These are phyloP conservation scores for Drosophila nigrodunni DNA, from an alignment of 1,140 invertebrate genomes.

Conservation along the genomic window DNA sequence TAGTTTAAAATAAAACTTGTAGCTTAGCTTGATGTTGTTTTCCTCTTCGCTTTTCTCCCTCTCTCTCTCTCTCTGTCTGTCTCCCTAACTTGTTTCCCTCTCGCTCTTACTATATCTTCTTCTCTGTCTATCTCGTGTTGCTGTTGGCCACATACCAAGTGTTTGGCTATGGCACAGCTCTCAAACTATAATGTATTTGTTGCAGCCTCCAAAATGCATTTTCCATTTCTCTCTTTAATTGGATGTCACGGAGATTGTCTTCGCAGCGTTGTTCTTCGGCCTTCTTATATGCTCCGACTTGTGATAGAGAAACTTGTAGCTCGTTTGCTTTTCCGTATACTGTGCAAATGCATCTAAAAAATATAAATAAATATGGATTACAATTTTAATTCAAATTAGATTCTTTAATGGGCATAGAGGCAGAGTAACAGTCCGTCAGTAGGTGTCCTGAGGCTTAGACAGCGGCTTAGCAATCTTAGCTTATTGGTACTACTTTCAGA, in stretches of 20 bases:
- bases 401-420: too few relatives aligned
- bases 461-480: too few relatives aligned
- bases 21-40: slow-evolving; percentile 43
- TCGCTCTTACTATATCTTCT: too few relatives aligned
- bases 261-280: slow-evolving; percentile 38
- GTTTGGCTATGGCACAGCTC: slow-evolving; percentile 26
- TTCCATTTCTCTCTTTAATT: slow-evolving; percentile 33
- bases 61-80: not conserved
- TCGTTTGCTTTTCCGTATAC: slow-evolving; percentile 58
- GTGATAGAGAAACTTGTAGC: slow-evolving; percentile 72
- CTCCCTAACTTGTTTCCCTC: not conserved
- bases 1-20: slow-evolving; percentile 63
- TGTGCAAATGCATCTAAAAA: slow-evolving; percentile 53
- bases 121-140: slow-evolving; percentile 4
- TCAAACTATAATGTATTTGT: slow-evolving; percentile 28
- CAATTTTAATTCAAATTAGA: too few relatives aligned
- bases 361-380: not conserved
- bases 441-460: too few relatives aligned
- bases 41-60: slow-evolving; percentile 11
- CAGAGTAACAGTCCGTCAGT: too few relatives aligned
- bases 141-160: not conserved
- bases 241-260: slow-evolving; percentile 7
- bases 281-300: slow-evolving; percentile 73
- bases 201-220: slow-evolving; percentile 42
- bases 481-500: too few relatives aligned